phyloP scores from a whole-genome alignment of 2,797 vertebrate genomes.

The Fistularia tabacaria region DNA sequence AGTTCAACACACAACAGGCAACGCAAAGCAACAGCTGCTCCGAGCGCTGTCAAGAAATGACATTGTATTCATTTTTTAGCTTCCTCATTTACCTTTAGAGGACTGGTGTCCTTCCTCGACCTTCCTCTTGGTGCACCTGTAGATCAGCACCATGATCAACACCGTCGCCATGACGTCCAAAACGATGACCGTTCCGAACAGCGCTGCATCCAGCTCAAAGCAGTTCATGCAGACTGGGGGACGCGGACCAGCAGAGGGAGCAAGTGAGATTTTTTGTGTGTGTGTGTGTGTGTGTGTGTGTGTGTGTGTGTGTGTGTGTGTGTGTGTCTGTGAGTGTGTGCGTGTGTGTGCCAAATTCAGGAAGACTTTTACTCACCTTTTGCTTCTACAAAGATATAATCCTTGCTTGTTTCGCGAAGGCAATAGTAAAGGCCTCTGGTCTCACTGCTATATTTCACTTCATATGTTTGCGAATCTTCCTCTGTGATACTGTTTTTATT shows the following conservation, averaged over 20 bases:
- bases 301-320: too few relatives aligned
- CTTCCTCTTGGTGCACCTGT: conserved; percentile 41
- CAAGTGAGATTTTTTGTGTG: background rate
- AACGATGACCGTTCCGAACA: fast-evolving
- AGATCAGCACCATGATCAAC: conserved; percentile 44
- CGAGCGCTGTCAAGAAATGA: too few relatives aligned
- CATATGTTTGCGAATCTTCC: fast-evolving
- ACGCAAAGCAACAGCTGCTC: too few relatives aligned
- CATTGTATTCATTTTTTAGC: background rate
- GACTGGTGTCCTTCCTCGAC: background rate
- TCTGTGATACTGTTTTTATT: fast-evolving
- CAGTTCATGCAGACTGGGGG: conserved; percentile 62
- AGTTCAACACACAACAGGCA: too few relatives aligned
- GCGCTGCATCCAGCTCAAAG: background rate
- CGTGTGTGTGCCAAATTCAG: too few relatives aligned
- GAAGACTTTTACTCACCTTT: conserved; percentile 48
- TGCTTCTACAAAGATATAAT: conserved; percentile 59
- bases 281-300: background rate
- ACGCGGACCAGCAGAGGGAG: background rate
- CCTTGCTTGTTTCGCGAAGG: fast-evolving
- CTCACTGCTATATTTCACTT: fast-evolving
- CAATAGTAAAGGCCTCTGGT: conserved; percentile 10
- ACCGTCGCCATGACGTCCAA: conserved; percentile 47
- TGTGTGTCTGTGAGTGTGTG: background rate
- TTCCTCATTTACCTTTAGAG: conserved; percentile 41